phyloP scores from a whole-genome alignment of 2,888 invertebrate species.

The Meiosimyza decipiens region DNA sequence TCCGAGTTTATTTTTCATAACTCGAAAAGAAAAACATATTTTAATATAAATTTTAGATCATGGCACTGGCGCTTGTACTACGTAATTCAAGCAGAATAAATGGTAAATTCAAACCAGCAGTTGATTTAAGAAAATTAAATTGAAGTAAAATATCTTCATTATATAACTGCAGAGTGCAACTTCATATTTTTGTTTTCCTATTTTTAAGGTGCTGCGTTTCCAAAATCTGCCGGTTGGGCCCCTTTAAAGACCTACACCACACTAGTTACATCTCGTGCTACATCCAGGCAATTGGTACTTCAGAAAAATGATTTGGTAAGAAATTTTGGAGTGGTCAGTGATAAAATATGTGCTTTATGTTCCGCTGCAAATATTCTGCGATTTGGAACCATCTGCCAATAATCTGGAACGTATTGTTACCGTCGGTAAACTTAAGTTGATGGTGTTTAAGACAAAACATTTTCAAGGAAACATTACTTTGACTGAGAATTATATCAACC shows the following conservation, averaged over 20 bases:
- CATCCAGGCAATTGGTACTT: slow-evolving; percentile 47
- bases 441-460: too few relatives aligned
- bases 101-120: slow-evolving; percentile 49
- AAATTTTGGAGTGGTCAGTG: not conserved
- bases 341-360: not conserved
- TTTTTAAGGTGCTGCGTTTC: slow-evolving; percentile 43
- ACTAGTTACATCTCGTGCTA: slow-evolving; percentile 41
- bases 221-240: slow-evolving; percentile 51
- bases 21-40: too few relatives aligned
- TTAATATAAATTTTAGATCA: slow-evolving; percentile 40
- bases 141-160: slow-evolving; percentile 46
- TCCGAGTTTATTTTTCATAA: too few relatives aligned
- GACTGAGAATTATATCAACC: too few relatives aligned
- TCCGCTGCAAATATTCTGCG: not conserved
- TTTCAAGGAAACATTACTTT: too few relatives aligned
- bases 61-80: slow-evolving; percentile 57
- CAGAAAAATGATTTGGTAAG: slow-evolving; percentile 53
- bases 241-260: slow-evolving; percentile 58
- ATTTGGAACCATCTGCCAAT: too few relatives aligned
- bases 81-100: slow-evolving; percentile 57
- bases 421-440: too few relatives aligned
- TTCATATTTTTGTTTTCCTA: slow-evolving; percentile 15
- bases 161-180: slow-evolving; percentile 53
- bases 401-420: too few relatives aligned
- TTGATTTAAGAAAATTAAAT: not conserved